Evolutionary conservation across 1,140 invertebrate genomes (phyloP).

Genomic region (Drosophila nigromelanica): DNA sequence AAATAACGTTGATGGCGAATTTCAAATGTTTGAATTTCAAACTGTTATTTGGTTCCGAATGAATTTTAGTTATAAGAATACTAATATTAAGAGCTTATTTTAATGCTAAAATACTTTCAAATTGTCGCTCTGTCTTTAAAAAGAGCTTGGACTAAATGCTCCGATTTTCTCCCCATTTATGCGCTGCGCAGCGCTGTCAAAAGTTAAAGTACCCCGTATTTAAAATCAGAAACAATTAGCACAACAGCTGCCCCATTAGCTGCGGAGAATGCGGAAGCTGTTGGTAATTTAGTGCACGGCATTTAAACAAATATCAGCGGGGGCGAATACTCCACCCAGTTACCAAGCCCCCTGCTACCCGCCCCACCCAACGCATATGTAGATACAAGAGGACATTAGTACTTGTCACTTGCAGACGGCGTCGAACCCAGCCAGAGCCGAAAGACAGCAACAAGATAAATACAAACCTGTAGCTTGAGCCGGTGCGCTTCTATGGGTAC

Average conservation of each 20-base stretch:
- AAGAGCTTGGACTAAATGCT: background rate
- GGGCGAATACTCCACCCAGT: slow-evolving; percentile 24
- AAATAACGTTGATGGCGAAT: no score
- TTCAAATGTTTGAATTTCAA: no score
- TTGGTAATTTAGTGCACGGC: slow-evolving; percentile 67
- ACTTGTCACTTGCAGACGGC: slow-evolving; percentile 73
- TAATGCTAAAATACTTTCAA: no score
- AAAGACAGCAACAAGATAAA: slow-evolving; percentile 10
- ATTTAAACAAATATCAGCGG: slow-evolving; percentile 79
- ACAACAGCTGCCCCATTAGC: slow-evolving; percentile 73
- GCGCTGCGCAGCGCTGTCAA: slow-evolving; percentile 3
- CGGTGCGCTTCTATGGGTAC: slow-evolving; percentile 93
- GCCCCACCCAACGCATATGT: slow-evolving; percentile 18
- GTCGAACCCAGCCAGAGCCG: slow-evolving; percentile 22
- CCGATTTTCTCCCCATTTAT: background rate
- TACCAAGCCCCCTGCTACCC: no score
- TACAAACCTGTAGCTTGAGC: slow-evolving; percentile 90
- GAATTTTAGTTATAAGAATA: no score
- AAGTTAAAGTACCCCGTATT: slow-evolving; percentile 39
- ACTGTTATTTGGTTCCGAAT: no score
- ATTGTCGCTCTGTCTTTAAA: background rate
- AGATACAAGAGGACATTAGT: slow-evolving; percentile 78
- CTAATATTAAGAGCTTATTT: no score
- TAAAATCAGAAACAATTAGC: slow-evolving; percentile 80
- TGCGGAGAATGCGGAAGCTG: slow-evolving; percentile 39